Evolutionary conservation across 2,888 invertebrate genomes (phyloP).

Genomic region (Oligia strigilis): DNA sequence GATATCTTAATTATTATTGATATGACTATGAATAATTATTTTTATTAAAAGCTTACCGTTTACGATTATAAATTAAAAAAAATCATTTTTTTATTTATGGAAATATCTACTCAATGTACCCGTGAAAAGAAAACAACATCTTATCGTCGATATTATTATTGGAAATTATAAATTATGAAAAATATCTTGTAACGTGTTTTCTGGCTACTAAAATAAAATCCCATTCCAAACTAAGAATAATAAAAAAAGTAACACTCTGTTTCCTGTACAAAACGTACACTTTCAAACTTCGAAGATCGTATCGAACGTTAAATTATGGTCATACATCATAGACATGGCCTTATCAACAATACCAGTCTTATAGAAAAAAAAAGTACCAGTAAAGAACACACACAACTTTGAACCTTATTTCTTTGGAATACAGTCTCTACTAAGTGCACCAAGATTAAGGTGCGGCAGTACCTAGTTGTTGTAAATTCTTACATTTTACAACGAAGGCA

Average conservation of each 20-base stretch:
- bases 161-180: background rate
- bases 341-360: slow-evolving; percentile 48
- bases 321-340: slow-evolving; percentile 59
- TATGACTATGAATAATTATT: slow-evolving; percentile 1
- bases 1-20: slow-evolving; percentile 24
- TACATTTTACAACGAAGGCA: slow-evolving; percentile 47
- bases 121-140: background rate
- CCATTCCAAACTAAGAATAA: background rate
- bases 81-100: background rate
- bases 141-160: background rate
- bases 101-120: background rate
- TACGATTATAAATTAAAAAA: background rate
- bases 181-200: background rate
- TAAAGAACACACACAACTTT: slow-evolving; percentile 10
- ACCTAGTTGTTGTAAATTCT: slow-evolving; percentile 25
- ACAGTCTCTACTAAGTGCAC: background rate
- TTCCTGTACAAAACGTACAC: slow-evolving; percentile 19
- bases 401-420: slow-evolving; percentile 28
- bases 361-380: slow-evolving; percentile 16
- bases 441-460: slow-evolving; percentile 28
- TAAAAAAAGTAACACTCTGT: slow-evolving; percentile 18
- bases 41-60: background rate
- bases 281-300: slow-evolving; percentile 48
- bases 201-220: background rate
- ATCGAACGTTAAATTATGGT: slow-evolving; percentile 48